Percentiles rank a stretch among this genome's conserved stretches.
phyloP scores from a whole-genome alignment of 2,797 vertebrate genomes.

The Myotis myotis region DNA sequence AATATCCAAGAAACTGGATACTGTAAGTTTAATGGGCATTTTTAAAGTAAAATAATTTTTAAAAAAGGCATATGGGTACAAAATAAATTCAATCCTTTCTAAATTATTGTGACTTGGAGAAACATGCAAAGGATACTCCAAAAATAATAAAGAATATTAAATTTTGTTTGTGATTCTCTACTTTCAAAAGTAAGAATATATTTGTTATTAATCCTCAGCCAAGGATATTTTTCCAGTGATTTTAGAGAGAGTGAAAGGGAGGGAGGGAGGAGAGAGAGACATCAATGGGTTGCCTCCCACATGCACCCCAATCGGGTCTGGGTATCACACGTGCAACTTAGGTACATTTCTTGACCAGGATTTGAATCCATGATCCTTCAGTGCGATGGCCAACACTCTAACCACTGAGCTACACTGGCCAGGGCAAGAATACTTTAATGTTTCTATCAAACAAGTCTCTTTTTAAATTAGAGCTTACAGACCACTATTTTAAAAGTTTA shows the following conservation, averaged over 20 bases:
- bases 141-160: not conserved
- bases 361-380: not conserved
- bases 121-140: not conserved
- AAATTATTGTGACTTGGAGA: not conserved
- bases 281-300: not conserved
- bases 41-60: not conserved
- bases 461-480: constrained; percentile 17
- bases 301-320: not conserved
- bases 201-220: not conserved
- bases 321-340: not conserved
- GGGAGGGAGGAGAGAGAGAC: not conserved
- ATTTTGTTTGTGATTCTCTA: not conserved
- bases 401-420: not conserved
- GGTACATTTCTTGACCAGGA: not conserved
- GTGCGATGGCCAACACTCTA: not conserved
- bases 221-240: not conserved
- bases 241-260: not conserved
- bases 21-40: not conserved
- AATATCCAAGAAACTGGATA: not conserved
- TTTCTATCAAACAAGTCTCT: not conserved
- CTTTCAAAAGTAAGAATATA: not conserved
- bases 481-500: not conserved
- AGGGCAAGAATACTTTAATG: not conserved
- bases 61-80: not conserved
- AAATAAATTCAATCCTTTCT: not conserved